Base-by-base conservation (phyloP, 2,888 invertebrate species). In the Hirudinaria manillensis region DNA sequence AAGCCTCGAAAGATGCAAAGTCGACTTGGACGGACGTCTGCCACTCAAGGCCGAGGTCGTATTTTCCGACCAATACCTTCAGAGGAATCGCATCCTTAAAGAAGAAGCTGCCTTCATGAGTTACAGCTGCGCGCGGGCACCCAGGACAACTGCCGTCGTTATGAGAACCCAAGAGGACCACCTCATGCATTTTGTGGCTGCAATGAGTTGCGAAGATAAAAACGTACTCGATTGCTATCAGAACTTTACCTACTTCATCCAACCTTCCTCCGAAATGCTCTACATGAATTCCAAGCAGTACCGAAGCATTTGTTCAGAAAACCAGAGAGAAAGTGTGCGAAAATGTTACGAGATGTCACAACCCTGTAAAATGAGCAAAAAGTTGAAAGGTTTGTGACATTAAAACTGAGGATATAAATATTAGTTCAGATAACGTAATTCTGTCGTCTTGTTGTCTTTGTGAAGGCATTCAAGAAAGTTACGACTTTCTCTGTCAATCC, bases 341-440 rank as follows among this genome's bases (percentile, higher is more conserved):
- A 61, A 29, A 27, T 72, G 72, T 32, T 6, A 55, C n/a, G 72
- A 72, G 13, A 19, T n/a, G 6, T 53, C 53, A 7, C 72, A 72
- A 34, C 72, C 72, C 10, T 72, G 72, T n/a, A 32, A 53, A 32
- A 51, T 72, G 72, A 72, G 55, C 55, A 72, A 72, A 72, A 55
- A 72, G n/a, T 34, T 72, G 38, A 72, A 32, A 72, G 72, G 72
- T 38, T 53, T 72, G 45, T n/a, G 29, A 61, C 61, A 10, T 61
- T 61, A 19, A 61, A 27, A 61, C 29, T 13, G 61, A 24, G 19
- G n/a, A n/a, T n/a, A 7, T 61, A 19, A 61, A 24, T n/a, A 16
- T 53, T 53, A 53, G 29, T 10, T 61, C 29, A 10, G 24, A 7
- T 16, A 7, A 2, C 13, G n/a, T 27, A 61, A 61, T 16, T 61